A percentile compares a stretch with the other conserved stretches of the same genome.
Evolutionary conservation across 2,888 invertebrate species (phyloP).

Genomic region (Drosophila vallismaia): DNA sequence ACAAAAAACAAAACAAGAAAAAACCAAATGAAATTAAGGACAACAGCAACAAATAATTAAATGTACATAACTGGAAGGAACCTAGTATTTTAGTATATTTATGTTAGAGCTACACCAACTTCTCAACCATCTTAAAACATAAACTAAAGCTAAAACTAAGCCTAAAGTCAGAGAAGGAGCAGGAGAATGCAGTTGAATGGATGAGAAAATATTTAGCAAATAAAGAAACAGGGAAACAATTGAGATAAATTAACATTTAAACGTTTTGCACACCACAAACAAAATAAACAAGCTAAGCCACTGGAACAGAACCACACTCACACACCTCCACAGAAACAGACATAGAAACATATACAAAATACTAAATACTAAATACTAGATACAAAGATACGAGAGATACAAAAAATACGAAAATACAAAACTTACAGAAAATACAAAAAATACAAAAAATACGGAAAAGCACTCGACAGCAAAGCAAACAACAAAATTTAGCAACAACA

Average conservation of each 20-base stretch:
- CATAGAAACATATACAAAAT: conserved; percentile 24
- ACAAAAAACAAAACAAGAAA: too few relatives aligned
- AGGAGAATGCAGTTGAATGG: conserved; percentile 2
- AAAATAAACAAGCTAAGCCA: conserved; percentile 38
- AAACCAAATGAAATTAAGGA: conserved; percentile 24
- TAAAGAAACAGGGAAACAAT: conserved; percentile 81
- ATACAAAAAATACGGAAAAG: conserved; percentile 6
- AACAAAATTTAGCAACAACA: conserved; percentile 80
- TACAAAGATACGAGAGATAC: not conserved
- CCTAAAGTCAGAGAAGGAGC: conserved; percentile 14
- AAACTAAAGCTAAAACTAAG: conserved; percentile 50
- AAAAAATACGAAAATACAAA: not conserved
- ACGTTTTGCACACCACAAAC: conserved; percentile 66
- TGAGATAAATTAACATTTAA: conserved; percentile 78
- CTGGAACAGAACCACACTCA: conserved; percentile 31
- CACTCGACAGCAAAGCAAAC: conserved; percentile 48
- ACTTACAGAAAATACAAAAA: conserved; percentile 2
- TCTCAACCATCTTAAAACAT: conserved; percentile 39
- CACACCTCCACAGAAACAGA: conserved; percentile 26
- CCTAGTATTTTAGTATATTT: conserved; percentile 73
- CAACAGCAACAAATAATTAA: conserved; percentile 53
- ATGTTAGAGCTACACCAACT: conserved; percentile 68
- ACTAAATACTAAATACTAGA: conserved; percentile 4
- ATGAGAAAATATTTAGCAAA: conserved; percentile 70
- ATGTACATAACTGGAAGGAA: conserved; percentile 56